Base-by-base conservation (phyloP, 1,140 invertebrate species). In the Batillaria attramentaria region DNA sequence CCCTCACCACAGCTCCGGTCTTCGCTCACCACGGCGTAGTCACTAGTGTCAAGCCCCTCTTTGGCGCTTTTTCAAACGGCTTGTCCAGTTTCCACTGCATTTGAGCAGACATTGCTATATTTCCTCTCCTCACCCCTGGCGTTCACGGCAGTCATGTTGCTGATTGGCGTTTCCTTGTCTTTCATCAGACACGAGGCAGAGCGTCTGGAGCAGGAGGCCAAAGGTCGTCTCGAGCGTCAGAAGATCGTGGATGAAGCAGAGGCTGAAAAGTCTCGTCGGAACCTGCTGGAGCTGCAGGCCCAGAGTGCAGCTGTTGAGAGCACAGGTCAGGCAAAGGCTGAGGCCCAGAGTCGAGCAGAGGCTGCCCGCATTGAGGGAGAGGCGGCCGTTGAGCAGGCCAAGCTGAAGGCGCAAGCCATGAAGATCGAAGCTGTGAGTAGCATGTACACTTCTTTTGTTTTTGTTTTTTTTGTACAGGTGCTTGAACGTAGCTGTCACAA, bases 131-230 rank as follows among this genome's bases (percentile, higher is more conserved):
- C n/a, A n/a, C n/a, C n/a, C n/a, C n/a, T n/a, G n/a, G n/a, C n/a
- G n/a, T n/a, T n/a, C n/a, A n/a, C n/a, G n/a, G n/a, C n/a, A n/a
- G n/a, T n/a, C n/a, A n/a, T n/a, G n/a, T n/a, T n/a, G n/a, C n/a
- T n/a, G n/a, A n/a, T n/a, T n/a, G n/a, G n/a, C n/a, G n/a, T n/a
- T 37, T 69, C 20, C 39, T 33, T 24, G 20, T 10, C 37, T 18
- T 39, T 33, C 8, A 37, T n/a, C 70, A 92, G 91, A 80, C 92
- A 93, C 84, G 92, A 93, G 85, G 92, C 92, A 16, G 91, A 92
- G 82, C 82, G 92, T 62, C 80, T 92, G n/a, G 92, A 93, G 84
- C 92, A 93, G 79, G 92, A 92, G 81, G 92, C 92, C 33, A 90
- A 89, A 79, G 92, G 92, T 79, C 85, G 90, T 18, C 85, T 93